phyloP scores from a whole-genome alignment of 2,888 invertebrate species.

The Timema podura region DNA sequence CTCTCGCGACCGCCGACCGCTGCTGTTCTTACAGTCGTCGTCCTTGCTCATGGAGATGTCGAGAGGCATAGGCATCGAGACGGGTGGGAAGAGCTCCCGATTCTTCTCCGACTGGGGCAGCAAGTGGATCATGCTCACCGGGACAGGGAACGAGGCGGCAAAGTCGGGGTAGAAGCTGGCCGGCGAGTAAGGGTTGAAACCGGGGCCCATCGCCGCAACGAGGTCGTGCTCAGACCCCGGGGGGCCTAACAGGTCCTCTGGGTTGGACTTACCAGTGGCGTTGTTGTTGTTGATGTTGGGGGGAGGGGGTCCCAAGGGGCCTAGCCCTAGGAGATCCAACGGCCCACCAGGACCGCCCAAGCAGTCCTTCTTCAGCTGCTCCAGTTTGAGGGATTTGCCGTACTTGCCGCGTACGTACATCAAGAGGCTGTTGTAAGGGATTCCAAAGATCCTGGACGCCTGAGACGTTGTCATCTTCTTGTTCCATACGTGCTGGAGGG shows the following conservation, averaged over 20 bases:
- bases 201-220: conserved; percentile 48
- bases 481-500: conserved; percentile 91
- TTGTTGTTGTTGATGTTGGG: conserved; percentile 58
- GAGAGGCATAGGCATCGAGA: conserved; percentile 28
- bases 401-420: conserved; percentile 93
- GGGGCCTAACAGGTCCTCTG: conserved; percentile 25
- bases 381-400: conserved; percentile 85
- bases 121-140: conserved; percentile 79
- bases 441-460: conserved; percentile 85
- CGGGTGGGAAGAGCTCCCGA: conserved; percentile 45
- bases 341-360: conserved; percentile 66
- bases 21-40: conserved; percentile 22
- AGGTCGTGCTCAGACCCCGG: conserved; percentile 29
- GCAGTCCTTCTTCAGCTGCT: conserved; percentile 83
- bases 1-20: conserved; percentile 27
- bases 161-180: conserved; percentile 83
- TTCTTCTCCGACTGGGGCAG: conserved; percentile 75
- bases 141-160: conserved; percentile 72
- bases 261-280: conserved; percentile 42
- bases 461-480: conserved; percentile 93
- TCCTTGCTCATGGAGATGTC: conserved; percentile 28
- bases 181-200: conserved; percentile 59
- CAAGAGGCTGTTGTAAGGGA: conserved; percentile 86
- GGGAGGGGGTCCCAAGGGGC: conserved; percentile 41
- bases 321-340: conserved; percentile 64